Evolutionary conservation across 2,888 invertebrate genomes (phyloP).

Genomic region (Epinotia ramella): DNA sequence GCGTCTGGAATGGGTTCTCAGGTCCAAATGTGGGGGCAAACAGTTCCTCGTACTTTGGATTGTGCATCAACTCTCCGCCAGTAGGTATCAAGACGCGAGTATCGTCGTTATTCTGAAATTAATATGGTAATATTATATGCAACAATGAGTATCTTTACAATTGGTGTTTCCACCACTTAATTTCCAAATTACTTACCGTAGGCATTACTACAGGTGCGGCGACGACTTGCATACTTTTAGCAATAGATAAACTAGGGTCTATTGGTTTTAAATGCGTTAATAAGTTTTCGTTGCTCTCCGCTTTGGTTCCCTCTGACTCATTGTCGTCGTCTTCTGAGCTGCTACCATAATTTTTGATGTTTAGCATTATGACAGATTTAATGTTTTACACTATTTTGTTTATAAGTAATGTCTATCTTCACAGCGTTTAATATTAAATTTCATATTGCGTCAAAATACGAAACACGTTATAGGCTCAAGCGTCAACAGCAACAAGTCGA

Average conservation of each 20-base stretch:
- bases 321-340: slow-evolving; percentile 88
- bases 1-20: slow-evolving; percentile 96
- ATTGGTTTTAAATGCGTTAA: slow-evolving; percentile 85
- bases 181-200: slow-evolving; percentile 82
- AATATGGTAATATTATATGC: not conserved
- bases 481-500: slow-evolving; percentile 39
- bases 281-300: slow-evolving; percentile 72
- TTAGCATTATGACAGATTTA: slow-evolving; percentile 84
- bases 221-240: slow-evolving; percentile 88
- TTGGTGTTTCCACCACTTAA: not conserved
- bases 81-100: slow-evolving; percentile 91
- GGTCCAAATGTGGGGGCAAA: slow-evolving; percentile 97
- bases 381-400: not conserved
- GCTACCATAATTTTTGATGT: slow-evolving; percentile 90
- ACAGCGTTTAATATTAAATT: not conserved
- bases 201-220: slow-evolving; percentile 94
- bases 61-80: slow-evolving; percentile 93
- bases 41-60: slow-evolving; percentile 97
- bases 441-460: slow-evolving; percentile 26
- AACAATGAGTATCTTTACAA: slow-evolving; percentile 2
- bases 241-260: slow-evolving; percentile 85
- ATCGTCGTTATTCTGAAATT: slow-evolving; percentile 88
- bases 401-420: not conserved
- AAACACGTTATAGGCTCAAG: slow-evolving; percentile 36
- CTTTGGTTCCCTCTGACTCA: slow-evolving; percentile 66